These are phyloP conservation scores for Drosophila azteca DNA, from an alignment of 1,140 invertebrate species.

Conservation along the genomic window DNA sequence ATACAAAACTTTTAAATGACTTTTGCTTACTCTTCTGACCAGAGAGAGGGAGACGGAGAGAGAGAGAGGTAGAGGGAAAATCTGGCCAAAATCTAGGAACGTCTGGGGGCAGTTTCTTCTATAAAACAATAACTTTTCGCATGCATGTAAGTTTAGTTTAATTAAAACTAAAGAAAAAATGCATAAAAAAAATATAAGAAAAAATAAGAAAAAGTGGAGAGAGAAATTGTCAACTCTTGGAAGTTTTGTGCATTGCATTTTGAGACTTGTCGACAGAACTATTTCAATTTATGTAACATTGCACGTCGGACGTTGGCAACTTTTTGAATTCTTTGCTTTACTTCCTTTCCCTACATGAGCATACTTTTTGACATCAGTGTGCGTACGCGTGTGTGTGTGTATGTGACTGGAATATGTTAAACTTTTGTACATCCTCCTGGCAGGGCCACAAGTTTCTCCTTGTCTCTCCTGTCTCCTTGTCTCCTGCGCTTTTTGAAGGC, in stretches of 20 bases:
- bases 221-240: constrained; percentile 43
- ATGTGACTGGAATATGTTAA: constrained; percentile 11
- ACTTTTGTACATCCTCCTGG: constrained; percentile 14
- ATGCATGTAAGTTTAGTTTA: constrained; percentile 71
- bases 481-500: constrained; percentile 3
- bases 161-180: constrained; percentile 59
- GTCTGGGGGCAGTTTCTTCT: constrained; percentile 7
- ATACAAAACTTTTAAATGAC: constrained; percentile 76
- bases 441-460: constrained; percentile 16
- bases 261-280: constrained; percentile 61
- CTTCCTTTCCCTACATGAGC: background rate
- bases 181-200: background rate
- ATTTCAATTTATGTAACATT: constrained; percentile 73
- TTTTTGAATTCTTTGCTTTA: constrained; percentile 33
- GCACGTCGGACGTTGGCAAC: constrained; percentile 45
- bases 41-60: constrained; percentile 2
- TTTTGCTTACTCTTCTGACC: constrained; percentile 69
- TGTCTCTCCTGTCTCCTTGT: constrained; percentile 8
- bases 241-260: constrained; percentile 61
- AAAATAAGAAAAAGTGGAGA: background rate
- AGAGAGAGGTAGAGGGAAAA: constrained; percentile 11
- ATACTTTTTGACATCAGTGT: background rate
- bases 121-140: constrained; percentile 59
- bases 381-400: background rate
- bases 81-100: constrained; percentile 4